Evolutionary conservation across 1,140 invertebrate species (phyloP), one percentile per base, ranked within the genome.

Genomic region (Drosophila bocki): DNA sequence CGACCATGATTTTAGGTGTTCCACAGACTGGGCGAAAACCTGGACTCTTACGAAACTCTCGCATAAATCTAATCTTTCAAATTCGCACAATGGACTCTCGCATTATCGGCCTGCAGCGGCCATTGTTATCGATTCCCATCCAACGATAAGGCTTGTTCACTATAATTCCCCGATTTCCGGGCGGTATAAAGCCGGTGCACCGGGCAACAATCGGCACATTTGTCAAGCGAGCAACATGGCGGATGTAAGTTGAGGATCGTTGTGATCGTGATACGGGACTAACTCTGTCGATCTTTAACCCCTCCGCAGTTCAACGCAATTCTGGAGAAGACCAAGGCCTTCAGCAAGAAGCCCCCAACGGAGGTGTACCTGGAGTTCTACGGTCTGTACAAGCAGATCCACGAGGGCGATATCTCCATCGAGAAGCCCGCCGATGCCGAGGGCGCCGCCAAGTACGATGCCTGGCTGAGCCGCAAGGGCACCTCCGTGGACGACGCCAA

Each of bases 361-460:
- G 94, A 95, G 37, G 97, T 99, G 91, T 95, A 98, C 80, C 94
- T 99, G 47, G 95, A 98, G 70, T 91, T 99, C 9, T 99, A 99
- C 92, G 96, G 95, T 2, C 93, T 98, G 1, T 99, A 94, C 94
- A 99, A 99, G 92, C 98, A 99, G 93, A 97, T 95, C 12, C 96
- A 95, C 29, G 93, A 96, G 47, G 97, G 97, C 26, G 95, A 99
- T 94, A 65, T 88, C 39, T 53, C 74, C 57, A 90, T 88, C 37
- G 85, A 29, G 99, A 98, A 98, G 95, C 96, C 79, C 93, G 82
- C 19, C 37, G 98, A 99, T 93, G 95, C 99, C 60, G 98, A 98
- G 93, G 98, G 97, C 39, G 99, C 99, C 93, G 98, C 98, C 6
- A 99, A 99, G 93, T 99, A 98, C 97, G 96, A 99, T 82, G 95